phyloP scores from a whole-genome alignment of 2,113 vertebrate species.

The Lepus timidus region DNA sequence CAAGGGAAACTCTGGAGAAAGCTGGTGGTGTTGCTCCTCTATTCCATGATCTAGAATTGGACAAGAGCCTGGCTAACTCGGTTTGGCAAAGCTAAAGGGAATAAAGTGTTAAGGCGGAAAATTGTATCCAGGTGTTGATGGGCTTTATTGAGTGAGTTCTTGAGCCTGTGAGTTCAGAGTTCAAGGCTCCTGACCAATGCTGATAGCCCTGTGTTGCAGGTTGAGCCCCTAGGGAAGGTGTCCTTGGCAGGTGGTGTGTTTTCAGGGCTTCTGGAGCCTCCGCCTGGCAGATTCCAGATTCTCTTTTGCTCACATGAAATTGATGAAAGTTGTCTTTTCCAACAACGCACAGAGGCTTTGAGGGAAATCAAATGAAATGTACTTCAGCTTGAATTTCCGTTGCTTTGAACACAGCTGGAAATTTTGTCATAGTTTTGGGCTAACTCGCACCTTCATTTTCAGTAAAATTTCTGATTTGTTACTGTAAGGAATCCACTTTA shows the following conservation, averaged over 20 bases:
- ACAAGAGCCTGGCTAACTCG: neutral
- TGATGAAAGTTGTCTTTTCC: slow-evolving; percentile 7
- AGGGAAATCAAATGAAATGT: slow-evolving; percentile 9
- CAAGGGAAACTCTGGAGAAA: neutral
- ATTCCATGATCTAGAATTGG: neutral
- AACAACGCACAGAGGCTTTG: neutral
- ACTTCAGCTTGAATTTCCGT: neutral
- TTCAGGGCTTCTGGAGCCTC: neutral
- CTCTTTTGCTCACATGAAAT: neutral
- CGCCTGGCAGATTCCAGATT: neutral
- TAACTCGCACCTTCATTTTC: slow-evolving; percentile 32
- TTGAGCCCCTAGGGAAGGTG: neutral
- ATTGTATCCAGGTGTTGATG: neutral
- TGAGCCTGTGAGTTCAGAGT: neutral
- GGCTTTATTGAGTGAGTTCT: neutral
- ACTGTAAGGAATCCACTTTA: neutral
- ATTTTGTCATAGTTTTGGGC: slow-evolving; percentile 23
- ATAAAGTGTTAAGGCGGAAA: neutral
- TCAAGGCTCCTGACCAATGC: neutral
- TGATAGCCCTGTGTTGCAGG: neutral
- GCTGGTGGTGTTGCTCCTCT: neutral
- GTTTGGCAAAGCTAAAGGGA: neutral
- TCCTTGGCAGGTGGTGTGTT: neutral
- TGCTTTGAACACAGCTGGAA: slow-evolving; percentile 59
- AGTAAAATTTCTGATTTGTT: slow-evolving; percentile 37